These are phyloP conservation scores for Papilio glaucus DNA, from an alignment of 1,140 invertebrate genomes.

Conservation along the genomic window DNA sequence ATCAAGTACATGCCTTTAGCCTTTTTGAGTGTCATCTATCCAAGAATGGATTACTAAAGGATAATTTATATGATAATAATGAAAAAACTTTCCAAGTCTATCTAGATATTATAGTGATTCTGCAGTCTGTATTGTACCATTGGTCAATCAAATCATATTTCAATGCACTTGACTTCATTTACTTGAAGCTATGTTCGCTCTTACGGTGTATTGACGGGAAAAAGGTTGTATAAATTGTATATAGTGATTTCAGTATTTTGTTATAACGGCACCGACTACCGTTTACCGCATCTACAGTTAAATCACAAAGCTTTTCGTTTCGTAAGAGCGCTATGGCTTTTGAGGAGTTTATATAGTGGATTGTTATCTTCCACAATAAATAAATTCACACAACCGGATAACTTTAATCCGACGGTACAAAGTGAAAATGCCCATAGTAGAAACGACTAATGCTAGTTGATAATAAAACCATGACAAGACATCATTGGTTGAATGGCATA, in stretches of 20 bases:
- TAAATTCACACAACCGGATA: neutral
- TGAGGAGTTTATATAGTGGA: neutral
- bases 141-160: neutral
- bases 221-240: neutral
- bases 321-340: neutral
- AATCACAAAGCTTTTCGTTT: constrained; percentile 16
- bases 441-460: neutral
- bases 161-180: neutral
- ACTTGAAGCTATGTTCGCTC: neutral
- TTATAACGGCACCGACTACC: constrained; percentile 11
- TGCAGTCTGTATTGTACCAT: neutral
- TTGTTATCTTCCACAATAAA: neutral
- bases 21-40: too few species aligned
- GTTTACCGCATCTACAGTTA: constrained; percentile 12
- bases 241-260: constrained; percentile 16
- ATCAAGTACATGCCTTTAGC: too few species aligned
- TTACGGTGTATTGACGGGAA: neutral
- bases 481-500: too few species aligned
- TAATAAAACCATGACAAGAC: too few species aligned
- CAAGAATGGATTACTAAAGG: too few species aligned
- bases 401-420: neutral
- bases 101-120: too few species aligned
- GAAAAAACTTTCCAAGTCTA: too few species aligned
- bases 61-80: too few species aligned
- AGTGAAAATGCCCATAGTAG: neutral